Evolutionary conservation across 2,113 vertebrate genomes (phyloP).

Genomic region (Procavia capensis): DNA sequence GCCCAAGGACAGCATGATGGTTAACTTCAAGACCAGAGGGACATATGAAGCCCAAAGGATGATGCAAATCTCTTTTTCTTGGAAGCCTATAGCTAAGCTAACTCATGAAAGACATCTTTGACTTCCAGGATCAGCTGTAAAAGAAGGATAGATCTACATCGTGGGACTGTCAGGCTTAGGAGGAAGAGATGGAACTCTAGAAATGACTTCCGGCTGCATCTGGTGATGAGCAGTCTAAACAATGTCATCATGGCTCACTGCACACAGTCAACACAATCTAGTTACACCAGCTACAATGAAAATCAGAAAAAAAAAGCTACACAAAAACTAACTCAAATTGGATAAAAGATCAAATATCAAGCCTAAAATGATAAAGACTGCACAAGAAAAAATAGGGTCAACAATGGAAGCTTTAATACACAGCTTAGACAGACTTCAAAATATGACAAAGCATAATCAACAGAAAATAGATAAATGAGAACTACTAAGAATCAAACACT

Average conservation of each 20-base stretch:
- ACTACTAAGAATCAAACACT: too few species aligned
- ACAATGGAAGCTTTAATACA: too few species aligned
- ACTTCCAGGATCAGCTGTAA: not conserved
- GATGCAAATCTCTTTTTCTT: not conserved
- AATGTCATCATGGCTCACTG: not conserved
- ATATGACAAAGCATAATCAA: too few species aligned
- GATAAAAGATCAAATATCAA: too few species aligned
- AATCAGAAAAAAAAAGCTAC: slow-evolving; percentile 48
- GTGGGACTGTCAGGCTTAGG: not conserved
- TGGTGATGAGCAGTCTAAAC: slow-evolving; percentile 24
- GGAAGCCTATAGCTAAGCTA: not conserved
- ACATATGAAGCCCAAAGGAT: not conserved
- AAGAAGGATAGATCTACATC: not conserved
- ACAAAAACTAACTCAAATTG: too few species aligned
- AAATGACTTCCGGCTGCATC: slow-evolving; percentile 47
- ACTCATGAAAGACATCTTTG: not conserved
- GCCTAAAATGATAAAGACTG: too few species aligned
- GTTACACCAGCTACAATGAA: slow-evolving; percentile 38
- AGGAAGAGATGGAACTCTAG: slow-evolving; percentile 24
- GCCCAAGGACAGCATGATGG: not conserved
- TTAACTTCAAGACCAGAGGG: not conserved
- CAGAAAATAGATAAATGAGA: too few species aligned
- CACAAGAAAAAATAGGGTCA: too few species aligned
- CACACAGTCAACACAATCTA: slow-evolving; percentile 30
- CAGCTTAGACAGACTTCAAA: too few species aligned